Conservation (phyloP, 2,113 vertebrate genomes). For the Vidua chalybeata region DNA sequence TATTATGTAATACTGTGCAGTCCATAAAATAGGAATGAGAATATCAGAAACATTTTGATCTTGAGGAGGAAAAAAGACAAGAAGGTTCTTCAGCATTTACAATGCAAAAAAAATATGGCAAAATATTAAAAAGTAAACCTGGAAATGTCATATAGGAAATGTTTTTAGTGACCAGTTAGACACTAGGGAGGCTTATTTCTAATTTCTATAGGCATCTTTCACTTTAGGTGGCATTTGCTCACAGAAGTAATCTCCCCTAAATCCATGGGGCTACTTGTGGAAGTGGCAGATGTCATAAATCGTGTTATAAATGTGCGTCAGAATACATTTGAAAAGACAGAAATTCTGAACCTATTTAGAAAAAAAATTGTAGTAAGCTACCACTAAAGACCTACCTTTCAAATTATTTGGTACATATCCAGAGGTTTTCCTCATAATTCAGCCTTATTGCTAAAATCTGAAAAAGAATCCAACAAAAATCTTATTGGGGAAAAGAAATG, state of each 20-base stretch:
- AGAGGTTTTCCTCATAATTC: not conserved
- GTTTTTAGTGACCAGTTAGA: not conserved
- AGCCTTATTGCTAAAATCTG: not conserved
- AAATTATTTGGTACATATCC: not conserved
- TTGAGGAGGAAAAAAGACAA: not conserved
- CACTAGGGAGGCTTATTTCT: not conserved
- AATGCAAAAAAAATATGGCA: not conserved
- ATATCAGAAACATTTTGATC: not conserved
- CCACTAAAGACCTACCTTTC: not conserved
- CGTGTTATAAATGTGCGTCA: not conserved
- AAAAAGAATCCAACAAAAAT: not conserved
- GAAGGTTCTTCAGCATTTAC: not conserved
- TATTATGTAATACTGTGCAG: not conserved
- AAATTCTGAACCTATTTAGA: not conserved
- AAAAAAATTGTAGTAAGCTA: not conserved
- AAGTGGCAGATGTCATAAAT: slow-evolving; percentile 5
- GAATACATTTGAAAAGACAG: not conserved
- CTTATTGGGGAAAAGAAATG: accelerated
- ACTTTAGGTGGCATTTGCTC: not conserved
- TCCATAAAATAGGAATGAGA: not conserved
- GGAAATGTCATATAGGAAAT: not conserved
- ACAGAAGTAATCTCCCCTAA: not conserved
- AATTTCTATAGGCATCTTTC: not conserved
- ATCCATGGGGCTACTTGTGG: not conserved
- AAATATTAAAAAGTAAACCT: not conserved